Evolutionary conservation across 2,888 invertebrate species (phyloP).

Genomic region (Mayetiola destructor): DNA sequence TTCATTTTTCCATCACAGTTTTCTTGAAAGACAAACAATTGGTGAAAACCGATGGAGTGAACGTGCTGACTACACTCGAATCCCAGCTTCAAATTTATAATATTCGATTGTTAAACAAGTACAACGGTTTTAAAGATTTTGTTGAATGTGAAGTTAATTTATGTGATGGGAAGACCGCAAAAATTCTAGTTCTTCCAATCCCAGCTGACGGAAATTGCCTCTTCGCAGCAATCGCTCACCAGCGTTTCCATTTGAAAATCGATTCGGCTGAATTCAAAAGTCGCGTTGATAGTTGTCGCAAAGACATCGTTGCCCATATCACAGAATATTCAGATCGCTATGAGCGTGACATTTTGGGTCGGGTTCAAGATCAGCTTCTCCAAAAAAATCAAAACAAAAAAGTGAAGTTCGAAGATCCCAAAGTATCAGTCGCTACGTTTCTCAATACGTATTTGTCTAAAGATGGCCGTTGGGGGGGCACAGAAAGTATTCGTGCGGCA

Average conservation of each 20-base stretch:
- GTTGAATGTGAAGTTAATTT: not conserved
- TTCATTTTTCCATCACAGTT: no score
- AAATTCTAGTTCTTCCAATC: not conserved
- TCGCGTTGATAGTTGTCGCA: not conserved
- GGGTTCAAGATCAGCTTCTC: not conserved
- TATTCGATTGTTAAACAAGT: not conserved
- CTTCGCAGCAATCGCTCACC: not conserved
- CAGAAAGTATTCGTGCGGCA: not conserved
- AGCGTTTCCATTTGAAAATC: not conserved
- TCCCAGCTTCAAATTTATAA: not conserved
- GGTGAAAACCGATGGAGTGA: no score
- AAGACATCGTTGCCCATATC: not conserved
- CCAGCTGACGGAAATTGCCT: not conserved
- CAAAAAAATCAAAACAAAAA: not conserved
- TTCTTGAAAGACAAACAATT: no score
- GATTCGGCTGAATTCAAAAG: not conserved
- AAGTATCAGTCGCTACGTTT: not conserved
- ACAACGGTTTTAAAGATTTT: no score
- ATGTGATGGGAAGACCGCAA: not conserved
- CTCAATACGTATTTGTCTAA: not conserved
- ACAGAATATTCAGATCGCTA: not conserved
- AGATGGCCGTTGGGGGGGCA: not conserved
- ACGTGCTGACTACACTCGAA: no score
- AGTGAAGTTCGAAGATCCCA: not conserved
- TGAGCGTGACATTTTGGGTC: not conserved